A percentile compares a stretch with the other conserved stretches of the same genome.
These are phyloP conservation scores for Galeopsomyia nigrocyanea DNA, from an alignment of 2,888 invertebrate genomes.

Conservation along the genomic window DNA sequence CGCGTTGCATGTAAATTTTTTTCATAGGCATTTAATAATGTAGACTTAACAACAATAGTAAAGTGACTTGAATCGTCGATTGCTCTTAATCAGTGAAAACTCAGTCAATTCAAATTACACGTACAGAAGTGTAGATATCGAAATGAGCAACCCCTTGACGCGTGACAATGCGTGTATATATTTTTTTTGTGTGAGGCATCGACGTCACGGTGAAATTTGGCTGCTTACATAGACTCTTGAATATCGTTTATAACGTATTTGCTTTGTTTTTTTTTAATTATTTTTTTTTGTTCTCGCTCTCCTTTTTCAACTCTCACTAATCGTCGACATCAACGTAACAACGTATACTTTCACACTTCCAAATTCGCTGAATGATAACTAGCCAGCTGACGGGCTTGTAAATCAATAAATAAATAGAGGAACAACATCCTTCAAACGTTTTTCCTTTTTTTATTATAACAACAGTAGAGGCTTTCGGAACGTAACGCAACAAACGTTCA, in stretches of 20 bases:
- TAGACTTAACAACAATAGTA: constrained; percentile 39
- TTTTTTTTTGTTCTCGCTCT: constrained; percentile 42
- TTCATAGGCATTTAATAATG: constrained; percentile 18
- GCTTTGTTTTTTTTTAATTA: constrained; percentile 47
- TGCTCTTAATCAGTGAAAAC: constrained; percentile 41
- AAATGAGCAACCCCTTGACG: constrained; percentile 60
- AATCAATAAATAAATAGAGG: constrained; percentile 67
- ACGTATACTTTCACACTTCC: constrained; percentile 49
- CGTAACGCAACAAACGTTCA: constrained; percentile 67
- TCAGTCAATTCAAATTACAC: constrained; percentile 58
- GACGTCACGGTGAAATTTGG: constrained; percentile 52
- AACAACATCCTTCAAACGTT: constrained; percentile 64
- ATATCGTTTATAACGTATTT: constrained; percentile 28
- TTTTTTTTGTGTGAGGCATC: constrained; percentile 41
- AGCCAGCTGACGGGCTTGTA: constrained; percentile 54
- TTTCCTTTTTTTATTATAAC: constrained; percentile 56
- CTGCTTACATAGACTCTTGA: constrained; percentile 47
- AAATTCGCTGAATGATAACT: constrained; percentile 55
- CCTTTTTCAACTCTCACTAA: constrained; percentile 46
- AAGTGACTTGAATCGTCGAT: constrained; percentile 28
- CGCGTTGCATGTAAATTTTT: constrained; percentile 23
- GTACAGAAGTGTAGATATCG: constrained; percentile 64
- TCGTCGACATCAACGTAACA: constrained; percentile 53
- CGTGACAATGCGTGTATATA: constrained; percentile 49
- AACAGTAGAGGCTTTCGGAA: constrained; percentile 67